These are phyloP conservation scores for Ceratina calcarata DNA, from an alignment of 1,140 invertebrate species.

Conservation along the genomic window DNA sequence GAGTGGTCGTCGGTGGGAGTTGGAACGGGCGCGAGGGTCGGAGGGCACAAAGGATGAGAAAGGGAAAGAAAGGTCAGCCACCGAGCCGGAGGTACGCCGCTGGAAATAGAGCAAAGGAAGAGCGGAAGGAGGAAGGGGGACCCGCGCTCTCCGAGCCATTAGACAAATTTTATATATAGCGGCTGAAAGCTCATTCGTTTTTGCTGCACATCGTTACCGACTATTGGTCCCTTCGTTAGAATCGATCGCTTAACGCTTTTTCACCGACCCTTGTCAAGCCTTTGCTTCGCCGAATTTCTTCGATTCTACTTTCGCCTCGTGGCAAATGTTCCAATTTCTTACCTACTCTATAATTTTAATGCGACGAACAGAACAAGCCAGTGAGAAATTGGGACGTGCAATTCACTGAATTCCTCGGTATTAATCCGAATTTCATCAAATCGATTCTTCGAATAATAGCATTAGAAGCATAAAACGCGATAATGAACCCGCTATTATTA, in stretches of 20 bases:
- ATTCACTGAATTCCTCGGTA: too few species aligned
- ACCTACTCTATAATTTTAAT: too few species aligned
- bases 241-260: conserved; percentile 15
- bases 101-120: conserved; percentile 62
- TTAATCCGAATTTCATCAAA: too few species aligned
- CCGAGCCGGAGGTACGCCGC: conserved; percentile 42
- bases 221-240: conserved; percentile 39
- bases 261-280: neutral
- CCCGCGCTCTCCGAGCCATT: conserved; percentile 69
- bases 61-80: conserved; percentile 44
- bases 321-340: too few species aligned
- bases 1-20: neutral
- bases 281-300: too few species aligned
- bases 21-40: neutral
- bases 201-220: conserved; percentile 40
- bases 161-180: conserved; percentile 78
- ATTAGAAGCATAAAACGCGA: too few species aligned
- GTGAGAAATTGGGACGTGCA: too few species aligned
- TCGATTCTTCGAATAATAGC: too few species aligned
- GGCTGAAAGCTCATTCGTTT: conserved; percentile 62
- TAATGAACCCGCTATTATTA: too few species aligned
- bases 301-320: neutral
- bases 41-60: conserved; percentile 44
- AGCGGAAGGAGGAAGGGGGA: conserved; percentile 34
- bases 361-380: too few species aligned